Evolutionary conservation across 2,113 vertebrate species (phyloP), one percentile per base, ranked within the genome.

Genomic region (Tetrao urogallus): DNA sequence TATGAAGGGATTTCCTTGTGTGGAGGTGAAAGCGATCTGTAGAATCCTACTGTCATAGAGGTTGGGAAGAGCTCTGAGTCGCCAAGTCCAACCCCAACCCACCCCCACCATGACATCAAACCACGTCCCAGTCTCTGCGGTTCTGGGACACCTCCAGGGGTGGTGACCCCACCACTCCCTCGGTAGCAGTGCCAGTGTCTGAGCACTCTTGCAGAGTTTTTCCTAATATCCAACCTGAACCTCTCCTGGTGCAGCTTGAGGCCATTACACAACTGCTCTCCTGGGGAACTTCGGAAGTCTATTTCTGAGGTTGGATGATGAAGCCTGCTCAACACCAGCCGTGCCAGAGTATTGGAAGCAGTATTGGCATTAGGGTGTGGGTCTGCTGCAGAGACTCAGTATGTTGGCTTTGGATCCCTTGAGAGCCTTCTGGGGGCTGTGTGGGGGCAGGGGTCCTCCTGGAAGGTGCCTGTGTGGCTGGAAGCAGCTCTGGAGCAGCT

Each of bases 401-500:
- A 30, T 10, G 4, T 48, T 70, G 38, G 34, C n/a, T 73, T 67
- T 82, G 43, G 25, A 54, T 2, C 15, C 15, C 6, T 18, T 71
- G 64, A 65, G 65, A 43, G 9, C 54, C 22, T 76, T 66, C 27
- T 82, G 30, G 21, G 50, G 24, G 11, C 8, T 65, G 25, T 58
- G 22, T 25, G 17, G 17, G 30, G 27, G 11, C 21, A 78, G 12
- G 48, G 18, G 43, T 22, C 42, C 66, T 63, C 70, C 17, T 17
- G 70, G 57, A 88, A 63, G 19, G 64, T 43, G 20, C 9, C 28
- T 18, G 22, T 0, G 0, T 52, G 25, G 9, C 71, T 90, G 71
- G 80, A 74, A 82, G 78, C 27, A 84, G 69, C 66, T 85, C 69
- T 52, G 63, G 32, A 76, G 82, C 85, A 85, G 60, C 54, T 84